phyloP scores from a whole-genome alignment of 2,888 invertebrate species.

The Metopia argyrocephala region DNA sequence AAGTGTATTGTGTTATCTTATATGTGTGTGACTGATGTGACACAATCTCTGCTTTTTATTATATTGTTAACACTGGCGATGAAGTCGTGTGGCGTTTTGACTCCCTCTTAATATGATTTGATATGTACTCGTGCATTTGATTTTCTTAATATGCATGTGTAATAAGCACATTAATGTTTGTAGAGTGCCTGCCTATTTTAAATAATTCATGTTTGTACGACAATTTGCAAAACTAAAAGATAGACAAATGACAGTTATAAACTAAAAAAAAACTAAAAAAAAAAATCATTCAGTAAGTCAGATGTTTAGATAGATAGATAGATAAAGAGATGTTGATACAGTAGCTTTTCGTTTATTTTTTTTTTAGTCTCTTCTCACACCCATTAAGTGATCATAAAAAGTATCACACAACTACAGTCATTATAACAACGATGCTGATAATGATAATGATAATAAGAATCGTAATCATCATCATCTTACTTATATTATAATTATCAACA shows the following conservation, averaged over 20 bases:
- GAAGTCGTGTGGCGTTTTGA: slow-evolving; percentile 56
- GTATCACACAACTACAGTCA: neutral
- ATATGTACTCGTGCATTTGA: neutral
- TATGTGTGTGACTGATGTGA: no score
- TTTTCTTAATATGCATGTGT: neutral
- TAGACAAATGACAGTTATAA: slow-evolving; percentile 56
- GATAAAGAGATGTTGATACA: neutral
- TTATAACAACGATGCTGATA: slow-evolving; percentile 19
- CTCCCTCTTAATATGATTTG: slow-evolving; percentile 37
- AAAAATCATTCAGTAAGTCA: neutral
- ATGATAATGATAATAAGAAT: neutral
- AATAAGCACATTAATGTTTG: no score
- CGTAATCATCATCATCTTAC: neutral
- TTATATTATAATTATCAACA: no score
- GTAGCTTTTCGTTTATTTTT: neutral
- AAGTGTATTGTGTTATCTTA: no score
- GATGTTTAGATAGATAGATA: slow-evolving; percentile 4
- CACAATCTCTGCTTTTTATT: no score
- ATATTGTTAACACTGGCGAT: neutral
- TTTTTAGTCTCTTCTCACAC: neutral
- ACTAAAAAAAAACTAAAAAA: slow-evolving; percentile 2
- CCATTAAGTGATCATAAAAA: neutral
- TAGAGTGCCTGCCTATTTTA: slow-evolving; percentile 12
- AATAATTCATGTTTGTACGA: neutral
- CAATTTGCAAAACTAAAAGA: slow-evolving; percentile 43